These are phyloP conservation scores for Phyllopteryx taeniolatus DNA, from an alignment of 2,113 vertebrate genomes.

Conservation along the genomic window DNA sequence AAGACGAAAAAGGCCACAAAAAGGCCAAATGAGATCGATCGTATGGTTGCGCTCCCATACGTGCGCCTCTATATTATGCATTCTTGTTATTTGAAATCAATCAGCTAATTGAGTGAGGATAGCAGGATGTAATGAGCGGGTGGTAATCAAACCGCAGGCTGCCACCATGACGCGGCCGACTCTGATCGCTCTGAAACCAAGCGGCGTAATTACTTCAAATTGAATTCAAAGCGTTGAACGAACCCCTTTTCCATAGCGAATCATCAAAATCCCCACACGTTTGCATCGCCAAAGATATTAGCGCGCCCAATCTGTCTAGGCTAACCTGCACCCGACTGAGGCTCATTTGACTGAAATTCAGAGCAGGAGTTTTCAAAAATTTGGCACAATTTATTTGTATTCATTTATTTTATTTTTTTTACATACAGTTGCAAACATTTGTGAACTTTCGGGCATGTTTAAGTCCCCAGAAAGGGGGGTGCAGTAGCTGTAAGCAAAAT, in stretches of 20 bases:
- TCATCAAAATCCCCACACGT: not conserved
- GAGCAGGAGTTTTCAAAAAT: no score
- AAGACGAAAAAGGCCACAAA: constrained; percentile 52
- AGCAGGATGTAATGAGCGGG: constrained; percentile 47
- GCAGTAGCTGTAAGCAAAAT: no score
- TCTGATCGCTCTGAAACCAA: constrained; percentile 37
- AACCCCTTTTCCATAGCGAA: not conserved
- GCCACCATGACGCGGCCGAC: not conserved
- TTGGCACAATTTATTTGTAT: no score
- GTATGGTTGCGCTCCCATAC: constrained; percentile 30
- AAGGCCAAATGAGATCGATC: constrained; percentile 54
- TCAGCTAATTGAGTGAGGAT: constrained; percentile 67
- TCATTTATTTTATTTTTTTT: no score
- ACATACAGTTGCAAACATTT: no score
- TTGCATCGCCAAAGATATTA: not conserved
- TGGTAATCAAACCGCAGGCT: constrained; percentile 21
- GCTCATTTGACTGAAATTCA: no score
- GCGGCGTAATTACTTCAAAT: constrained; percentile 14
- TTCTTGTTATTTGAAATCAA: constrained; percentile 69
- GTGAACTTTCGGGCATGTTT: no score
- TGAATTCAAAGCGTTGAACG: constrained; percentile 5
- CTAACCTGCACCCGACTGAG: no score
- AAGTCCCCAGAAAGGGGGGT: no score
- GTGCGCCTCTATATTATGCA: constrained; percentile 53
- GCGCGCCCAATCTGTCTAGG: no score